Percentiles rank a stretch among this genome's conserved stretches.
Evolutionary conservation across 2,797 vertebrate genomes (phyloP).

Genomic region (Oryzias sinensis): DNA sequence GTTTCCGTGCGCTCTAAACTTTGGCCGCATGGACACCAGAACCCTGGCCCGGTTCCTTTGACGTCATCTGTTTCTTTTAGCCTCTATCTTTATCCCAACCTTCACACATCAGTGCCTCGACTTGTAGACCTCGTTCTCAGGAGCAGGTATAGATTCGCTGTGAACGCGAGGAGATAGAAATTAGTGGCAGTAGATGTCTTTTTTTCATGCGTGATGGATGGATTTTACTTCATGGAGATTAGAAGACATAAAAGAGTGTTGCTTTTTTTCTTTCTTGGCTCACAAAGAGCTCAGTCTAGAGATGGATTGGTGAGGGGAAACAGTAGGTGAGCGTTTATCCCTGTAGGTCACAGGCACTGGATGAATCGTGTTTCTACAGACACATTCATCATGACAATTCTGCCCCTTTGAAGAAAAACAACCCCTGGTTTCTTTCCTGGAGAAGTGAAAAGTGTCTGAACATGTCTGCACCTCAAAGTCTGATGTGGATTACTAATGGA

Average conservation of each 20-base stretch:
- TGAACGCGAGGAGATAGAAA: constrained; percentile 22
- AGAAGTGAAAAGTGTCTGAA: constrained; percentile 40
- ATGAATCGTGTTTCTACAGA: constrained; percentile 46
- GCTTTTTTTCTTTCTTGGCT: constrained; percentile 20
- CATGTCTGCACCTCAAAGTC: constrained; percentile 33
- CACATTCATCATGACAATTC: constrained; percentile 60
- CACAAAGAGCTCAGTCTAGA: constrained; percentile 41
- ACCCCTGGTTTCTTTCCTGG: constrained; percentile 34
- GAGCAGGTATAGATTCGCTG: constrained; percentile 7
- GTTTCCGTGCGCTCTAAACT: constrained; percentile 68
- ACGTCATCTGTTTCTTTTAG: constrained; percentile 45
- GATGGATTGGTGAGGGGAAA: constrained; percentile 48
- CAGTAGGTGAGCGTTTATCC: constrained; percentile 44
- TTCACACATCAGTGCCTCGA: constrained; percentile 15
- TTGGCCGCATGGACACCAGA: constrained; percentile 42
- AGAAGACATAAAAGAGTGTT: constrained; percentile 39
- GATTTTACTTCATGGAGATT: constrained; percentile 30
- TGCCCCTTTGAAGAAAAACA: constrained; percentile 48
- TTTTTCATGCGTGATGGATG: constrained; percentile 43
- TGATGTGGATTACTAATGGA: constrained; percentile 19
- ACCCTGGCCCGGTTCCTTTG: constrained; percentile 33
- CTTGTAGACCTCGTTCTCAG: constrained; percentile 8
- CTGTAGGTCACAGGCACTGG: constrained; percentile 38
- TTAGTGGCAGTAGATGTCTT: constrained; percentile 1
- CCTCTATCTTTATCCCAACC: constrained; percentile 42